Base-by-base conservation (phyloP, 2,113 vertebrate genomes). In the Mirounga angustirostris region DNA sequence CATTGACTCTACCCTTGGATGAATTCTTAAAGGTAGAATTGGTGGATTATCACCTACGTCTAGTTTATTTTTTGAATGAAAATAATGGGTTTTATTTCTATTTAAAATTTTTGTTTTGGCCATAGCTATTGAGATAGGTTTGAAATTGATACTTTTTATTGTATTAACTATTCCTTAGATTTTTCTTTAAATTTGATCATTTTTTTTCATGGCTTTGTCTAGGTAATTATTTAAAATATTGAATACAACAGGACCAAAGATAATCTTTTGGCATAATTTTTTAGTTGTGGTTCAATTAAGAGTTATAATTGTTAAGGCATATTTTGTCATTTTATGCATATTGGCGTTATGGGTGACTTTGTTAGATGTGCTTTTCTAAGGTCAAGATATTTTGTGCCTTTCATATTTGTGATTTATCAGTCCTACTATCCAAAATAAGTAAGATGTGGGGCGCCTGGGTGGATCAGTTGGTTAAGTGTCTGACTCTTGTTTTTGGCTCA, bases 21-120 rank as follows among this genome's bases (percentile, higher is more conserved):
- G 26, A 63, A 84, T 84, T 84, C 43, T 50, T 82, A 19, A 63
- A 61, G 33, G 28, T 74, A 74, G 33, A 43, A 59, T 76, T 89
- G 69, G 36, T 76, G 36, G 18, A 89, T 73, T 71, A 71, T 67
- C 22, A 65, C 63, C 12, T 67, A 67, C n/a, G 30, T n/a, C 43
- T 24, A 16, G 7, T 36, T 85, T n/a, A 87, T 71, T 87, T 87
- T 87, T 87, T 52, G 30, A 54, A 71, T 19, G 54, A 54, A 36
- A 87, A 36, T 19, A 58, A 26, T 58, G 22, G 46, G 14, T n/a
- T 65, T 71, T 71, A 54, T 87, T 87, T 33, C 33, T 54, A 3
- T 33, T 79, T 85, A 59, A 46, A 92, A n/a, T 91, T n/a, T 67
- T 90, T 86, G 28, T 36, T 69, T 91, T 89, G 56, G 28, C 56